Conservation (phyloP, 2,797 vertebrate genomes). For the Adelosebastes latens region DNA sequence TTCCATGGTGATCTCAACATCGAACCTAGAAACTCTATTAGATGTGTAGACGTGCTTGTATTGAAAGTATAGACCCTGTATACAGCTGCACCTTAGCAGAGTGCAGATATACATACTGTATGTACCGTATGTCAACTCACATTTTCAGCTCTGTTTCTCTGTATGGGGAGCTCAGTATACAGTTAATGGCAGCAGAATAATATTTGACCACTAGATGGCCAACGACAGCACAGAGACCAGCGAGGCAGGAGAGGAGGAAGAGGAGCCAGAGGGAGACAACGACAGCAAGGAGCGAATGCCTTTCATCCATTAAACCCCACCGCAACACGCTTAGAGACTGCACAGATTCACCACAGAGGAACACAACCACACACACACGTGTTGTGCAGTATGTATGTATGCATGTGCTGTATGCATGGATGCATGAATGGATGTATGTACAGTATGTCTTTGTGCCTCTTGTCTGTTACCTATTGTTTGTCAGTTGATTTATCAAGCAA, state of each 20-base stretch:
- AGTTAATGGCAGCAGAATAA: conserved; percentile 5
- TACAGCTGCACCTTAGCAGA: conserved; percentile 3
- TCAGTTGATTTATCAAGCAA: conserved; percentile 86
- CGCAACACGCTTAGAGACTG: conserved; percentile 56
- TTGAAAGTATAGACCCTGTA: conserved; percentile 8
- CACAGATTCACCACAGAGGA: conserved; percentile 57
- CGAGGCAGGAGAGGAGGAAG: conserved; percentile 97
- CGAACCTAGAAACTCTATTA: not conserved
- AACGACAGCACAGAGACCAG: conserved; percentile 99
- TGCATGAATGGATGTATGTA: conserved; percentile 48
- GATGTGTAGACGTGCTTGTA: not conserved
- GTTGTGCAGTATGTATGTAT: conserved; percentile 83
- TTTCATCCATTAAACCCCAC: conserved; percentile 91
- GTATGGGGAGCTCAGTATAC: not conserved
- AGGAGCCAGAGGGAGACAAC: conserved; percentile 95
- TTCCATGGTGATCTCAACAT: conserved; percentile 61
- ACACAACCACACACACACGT: conserved; percentile 83
- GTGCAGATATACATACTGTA: not conserved
- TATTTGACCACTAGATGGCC: conserved; percentile 89
- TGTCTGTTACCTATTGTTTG: conserved; percentile 77
- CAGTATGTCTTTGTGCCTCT: conserved; percentile 75
- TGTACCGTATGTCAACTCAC: not conserved
- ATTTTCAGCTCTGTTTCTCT: conserved; percentile 3
- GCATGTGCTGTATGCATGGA: conserved; percentile 56
- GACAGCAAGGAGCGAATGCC: conserved; percentile 99